phyloP scores from a whole-genome alignment of 2,888 invertebrate genomes.

The Ormia ochracea region DNA sequence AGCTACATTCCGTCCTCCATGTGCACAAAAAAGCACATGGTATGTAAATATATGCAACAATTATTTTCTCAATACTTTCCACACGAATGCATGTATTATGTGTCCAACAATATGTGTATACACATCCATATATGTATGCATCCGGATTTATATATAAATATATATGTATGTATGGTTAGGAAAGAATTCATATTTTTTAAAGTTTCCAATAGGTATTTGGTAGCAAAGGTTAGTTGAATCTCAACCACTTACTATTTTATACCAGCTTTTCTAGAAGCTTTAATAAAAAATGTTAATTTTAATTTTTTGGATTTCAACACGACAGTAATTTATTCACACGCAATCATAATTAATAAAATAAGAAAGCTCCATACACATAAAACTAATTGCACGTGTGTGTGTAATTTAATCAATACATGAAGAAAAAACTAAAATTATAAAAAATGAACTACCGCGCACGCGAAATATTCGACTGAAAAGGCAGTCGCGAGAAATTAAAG shows the following conservation, averaged over 20 bases:
- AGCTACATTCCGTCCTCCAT: too few species aligned
- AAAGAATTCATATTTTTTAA: too few species aligned
- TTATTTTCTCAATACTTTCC: too few species aligned
- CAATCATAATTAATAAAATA: constrained; percentile 71
- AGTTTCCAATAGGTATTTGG: too few species aligned
- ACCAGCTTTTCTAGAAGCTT: neutral
- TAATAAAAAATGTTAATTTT: constrained; percentile 10
- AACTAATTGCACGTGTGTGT: constrained; percentile 14
- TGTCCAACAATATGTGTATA: too few species aligned
- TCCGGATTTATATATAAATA: too few species aligned
- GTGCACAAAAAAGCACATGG: too few species aligned
- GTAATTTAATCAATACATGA: constrained; percentile 11
- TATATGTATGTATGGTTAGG: too few species aligned
- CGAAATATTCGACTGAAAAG: constrained; percentile 25
- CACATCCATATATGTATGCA: too few species aligned
- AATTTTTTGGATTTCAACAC: constrained; percentile 23
- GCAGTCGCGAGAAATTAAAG: neutral
- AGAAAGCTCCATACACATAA: constrained; percentile 32
- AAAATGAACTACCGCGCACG: constrained; percentile 39
- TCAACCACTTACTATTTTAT: neutral
- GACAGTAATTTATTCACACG: constrained; percentile 68
- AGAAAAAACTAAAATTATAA: constrained; percentile 12
- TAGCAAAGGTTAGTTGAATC: too few species aligned
- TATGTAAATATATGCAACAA: too few species aligned
- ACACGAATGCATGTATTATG: too few species aligned